These are phyloP conservation scores for Myrmophylax atrothorax DNA, from an alignment of 2,113 vertebrate genomes.

Conservation along the genomic window DNA sequence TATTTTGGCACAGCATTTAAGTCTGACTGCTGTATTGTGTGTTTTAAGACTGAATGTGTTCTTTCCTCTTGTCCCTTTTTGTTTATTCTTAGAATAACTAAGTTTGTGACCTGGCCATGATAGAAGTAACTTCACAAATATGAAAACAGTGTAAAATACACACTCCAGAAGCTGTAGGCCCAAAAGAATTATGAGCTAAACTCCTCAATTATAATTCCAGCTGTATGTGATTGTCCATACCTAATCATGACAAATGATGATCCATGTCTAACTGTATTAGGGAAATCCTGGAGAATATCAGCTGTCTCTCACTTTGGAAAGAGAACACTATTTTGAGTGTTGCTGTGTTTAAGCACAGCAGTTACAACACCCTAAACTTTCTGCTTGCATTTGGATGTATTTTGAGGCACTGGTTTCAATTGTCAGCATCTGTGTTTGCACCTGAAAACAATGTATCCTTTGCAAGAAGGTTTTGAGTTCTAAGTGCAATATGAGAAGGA, in stretches of 20 bases:
- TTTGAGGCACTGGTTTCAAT: slow-evolving; percentile 9
- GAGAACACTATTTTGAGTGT: neutral
- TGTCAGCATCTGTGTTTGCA: neutral
- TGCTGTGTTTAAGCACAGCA: neutral
- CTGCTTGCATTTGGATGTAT: slow-evolving; percentile 25
- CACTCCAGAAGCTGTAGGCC: neutral
- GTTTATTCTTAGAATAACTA: neutral
- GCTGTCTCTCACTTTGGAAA: neutral
- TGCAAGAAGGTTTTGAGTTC: neutral
- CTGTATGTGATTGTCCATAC: neutral
- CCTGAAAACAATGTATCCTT: slow-evolving; percentile 15
- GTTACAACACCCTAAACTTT: neutral
- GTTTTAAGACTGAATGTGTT: neutral
- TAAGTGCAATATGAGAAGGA: slow-evolving; percentile 59
- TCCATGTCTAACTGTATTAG: neutral
- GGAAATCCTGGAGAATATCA: neutral
- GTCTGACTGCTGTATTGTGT: neutral
- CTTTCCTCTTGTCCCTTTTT: neutral
- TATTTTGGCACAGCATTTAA: neutral
- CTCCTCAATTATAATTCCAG: neutral
- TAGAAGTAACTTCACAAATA: neutral
- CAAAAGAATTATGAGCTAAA: neutral
- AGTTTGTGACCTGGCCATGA: neutral
- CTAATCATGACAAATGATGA: neutral
- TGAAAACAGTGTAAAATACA: neutral